Evolutionary conservation across 2,113 vertebrate species (phyloP), one percentile per base, ranked within the genome.

Genomic region (Hyaena hyaena): DNA sequence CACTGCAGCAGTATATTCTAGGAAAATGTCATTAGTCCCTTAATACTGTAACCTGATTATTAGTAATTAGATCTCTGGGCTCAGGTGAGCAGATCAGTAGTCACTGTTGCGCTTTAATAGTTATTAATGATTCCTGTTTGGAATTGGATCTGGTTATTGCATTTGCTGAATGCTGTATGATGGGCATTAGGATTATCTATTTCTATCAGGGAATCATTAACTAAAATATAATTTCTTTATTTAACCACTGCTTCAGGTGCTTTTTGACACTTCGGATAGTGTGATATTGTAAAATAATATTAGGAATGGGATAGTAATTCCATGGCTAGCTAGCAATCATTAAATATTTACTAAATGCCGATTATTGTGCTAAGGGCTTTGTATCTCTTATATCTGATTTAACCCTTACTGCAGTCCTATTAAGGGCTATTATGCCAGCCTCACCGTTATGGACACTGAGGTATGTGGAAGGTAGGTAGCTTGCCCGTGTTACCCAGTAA

Each of bases 251-350:
- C 31, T 24, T 63, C 79, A 77, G 53, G 69, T 87, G 35, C n/a
- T 73, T 85, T 85, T 81, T 35, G 66, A 77, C 15, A 50, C 31
- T 71, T 93, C 33, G 61, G 35, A 71, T 92, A 26, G 53, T 88
- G 65, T 77, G 31, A 55, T 76, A 14, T n/a, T 35, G 21, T 82
- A 77, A 81, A 93, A 79, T 50, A 45, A 2, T 71, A 81, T 93
- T 82, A 73, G 74, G 76, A 66, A 90, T 48, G 74, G 68, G 87
- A 86, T 85, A 83, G 33, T 95, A 95, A 87, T 83, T 69, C 58
- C 55, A 66, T 21, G 11, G 50, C 45, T 63, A 65, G 65, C 81
- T 90, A 71, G 43, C 23, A 91, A 16, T 69, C 50, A 65, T 71
- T 81, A 88, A 73, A 12, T 90, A 39, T 82, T 87, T 83, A 43